Conservation (phyloP, 2,888 invertebrate genomes). For the Oscheius myriophilus region DNA sequence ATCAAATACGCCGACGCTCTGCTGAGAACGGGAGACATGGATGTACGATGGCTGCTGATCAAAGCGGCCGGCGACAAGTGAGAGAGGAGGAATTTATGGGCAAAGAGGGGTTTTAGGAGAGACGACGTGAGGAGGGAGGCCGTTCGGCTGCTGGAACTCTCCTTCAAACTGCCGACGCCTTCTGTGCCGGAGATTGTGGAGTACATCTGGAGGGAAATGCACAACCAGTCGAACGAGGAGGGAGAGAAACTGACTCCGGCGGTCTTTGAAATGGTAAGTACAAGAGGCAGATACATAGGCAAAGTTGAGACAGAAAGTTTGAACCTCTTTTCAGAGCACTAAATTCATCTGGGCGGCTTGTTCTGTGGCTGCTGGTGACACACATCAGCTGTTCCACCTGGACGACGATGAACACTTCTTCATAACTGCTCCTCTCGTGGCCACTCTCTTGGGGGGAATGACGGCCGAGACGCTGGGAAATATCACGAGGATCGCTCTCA, state of each 20-base stretch:
- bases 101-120: constrained; percentile 21
- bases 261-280: constrained; percentile 44
- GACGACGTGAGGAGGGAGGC: constrained; percentile 52
- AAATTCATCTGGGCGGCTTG: constrained; percentile 41
- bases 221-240: background rate
- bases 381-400: constrained; percentile 36
- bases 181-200: constrained; percentile 31
- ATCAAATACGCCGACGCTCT: constrained; percentile 57
- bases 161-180: constrained; percentile 37
- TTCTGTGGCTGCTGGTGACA: constrained; percentile 28
- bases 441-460: constrained; percentile 14
- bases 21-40: constrained; percentile 43
- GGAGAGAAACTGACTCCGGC: constrained; percentile 18
- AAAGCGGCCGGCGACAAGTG: constrained; percentile 44
- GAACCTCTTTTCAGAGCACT: constrained; percentile 31
- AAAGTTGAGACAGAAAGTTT: too few relatives aligned
- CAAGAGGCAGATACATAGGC: background rate
- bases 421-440: constrained; percentile 36
- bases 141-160: constrained; percentile 39
- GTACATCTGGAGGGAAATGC: constrained; percentile 36
- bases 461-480: background rate
- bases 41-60: constrained; percentile 50
- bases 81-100: constrained; percentile 2
- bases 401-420: constrained; percentile 51
- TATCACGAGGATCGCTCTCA: constrained; percentile 7